Conservation (phyloP, 1,140 invertebrate species). For the Drosophila oshimai region DNA sequence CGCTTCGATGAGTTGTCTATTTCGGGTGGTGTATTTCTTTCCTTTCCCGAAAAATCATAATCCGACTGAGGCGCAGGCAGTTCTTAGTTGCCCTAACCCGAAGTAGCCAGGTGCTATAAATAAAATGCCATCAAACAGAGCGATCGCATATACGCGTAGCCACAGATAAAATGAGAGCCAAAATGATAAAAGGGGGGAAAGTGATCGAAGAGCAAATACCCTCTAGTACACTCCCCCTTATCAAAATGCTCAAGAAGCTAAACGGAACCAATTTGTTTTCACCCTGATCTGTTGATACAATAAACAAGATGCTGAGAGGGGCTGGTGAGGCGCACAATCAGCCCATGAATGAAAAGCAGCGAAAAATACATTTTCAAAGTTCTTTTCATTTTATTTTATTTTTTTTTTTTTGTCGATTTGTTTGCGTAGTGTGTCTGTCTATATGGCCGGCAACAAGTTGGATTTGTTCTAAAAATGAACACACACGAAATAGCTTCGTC, state of each 20-base stretch:
- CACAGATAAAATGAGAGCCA: not conserved
- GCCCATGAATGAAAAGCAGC: conserved; percentile 59
- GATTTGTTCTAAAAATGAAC: conserved; percentile 80
- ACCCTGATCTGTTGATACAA: conserved; percentile 14
- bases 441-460: conserved; percentile 78
- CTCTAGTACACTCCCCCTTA: not conserved
- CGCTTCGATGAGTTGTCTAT: conserved; percentile 43
- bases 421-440: conserved; percentile 32
- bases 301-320: no score
- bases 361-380: conserved; percentile 9
- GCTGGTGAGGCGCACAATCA: not conserved
- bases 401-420: no score
- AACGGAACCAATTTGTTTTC: conserved; percentile 12
- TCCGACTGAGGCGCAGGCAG: conserved; percentile 41
- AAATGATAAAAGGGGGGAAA: not conserved
- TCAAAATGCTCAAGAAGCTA: not conserved
- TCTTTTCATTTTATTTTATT: conserved; percentile 1
- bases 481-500: conserved; percentile 77
- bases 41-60: conserved; percentile 55
- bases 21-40: conserved; percentile 58
- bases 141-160: conserved; percentile 49
- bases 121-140: conserved; percentile 48
- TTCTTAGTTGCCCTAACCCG: conserved; percentile 62
- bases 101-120: conserved; percentile 59
- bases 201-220: conserved; percentile 8